Evolutionary conservation across 2,888 invertebrate genomes (phyloP), one percentile per base, ranked within the genome.

Genomic region (Gymnosoma rotundatum): DNA sequence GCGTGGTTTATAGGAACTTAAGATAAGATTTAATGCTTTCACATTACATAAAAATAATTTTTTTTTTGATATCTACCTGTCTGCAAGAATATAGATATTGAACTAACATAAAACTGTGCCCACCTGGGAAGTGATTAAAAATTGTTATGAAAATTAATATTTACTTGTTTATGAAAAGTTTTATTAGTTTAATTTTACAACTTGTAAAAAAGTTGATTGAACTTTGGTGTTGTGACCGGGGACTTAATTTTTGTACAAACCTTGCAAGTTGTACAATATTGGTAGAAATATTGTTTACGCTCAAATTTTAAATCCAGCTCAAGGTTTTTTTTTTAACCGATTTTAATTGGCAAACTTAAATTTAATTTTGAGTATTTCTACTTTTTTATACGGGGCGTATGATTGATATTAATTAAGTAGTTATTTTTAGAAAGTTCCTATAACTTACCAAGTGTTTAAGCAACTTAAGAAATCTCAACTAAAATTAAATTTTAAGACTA

Each of bases 1-100:
- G 63, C 54, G 70, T 78, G 78, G 69, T 56, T 48, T 18, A 25
- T 18, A 56, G 63, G 70, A 70, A 64, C 20, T 54, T 38, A 21
- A 64, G 78, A 79, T 79, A 32, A 72, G 72, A 79, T 79, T 58
- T 21, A 50, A 64, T 18, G 54, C 36, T 69, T 69, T 25, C 10
- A 45, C 4, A 63, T 20, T 10, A 14, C 38, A 20, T 18, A 38
- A 6, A 9, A n/a, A 61, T 2, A 25, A 25, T 4, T 25, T 2
- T 32, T 5, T 32, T 32, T 56, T 48, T 78, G 63, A 64, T 64
- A 48, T 38, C 64, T 38, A 32, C 10, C 21, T 45, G 78, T 70
- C 45, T 45, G 20, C 18, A 10, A 45, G 25, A 54, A 78, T 20
- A 66, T 36, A 58, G 32, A 50, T 32, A 48, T 14, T 58, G 60